These are phyloP conservation scores for Anarhynchus alexandrinus DNA, from an alignment of 2,113 vertebrate species.

Conservation along the genomic window DNA sequence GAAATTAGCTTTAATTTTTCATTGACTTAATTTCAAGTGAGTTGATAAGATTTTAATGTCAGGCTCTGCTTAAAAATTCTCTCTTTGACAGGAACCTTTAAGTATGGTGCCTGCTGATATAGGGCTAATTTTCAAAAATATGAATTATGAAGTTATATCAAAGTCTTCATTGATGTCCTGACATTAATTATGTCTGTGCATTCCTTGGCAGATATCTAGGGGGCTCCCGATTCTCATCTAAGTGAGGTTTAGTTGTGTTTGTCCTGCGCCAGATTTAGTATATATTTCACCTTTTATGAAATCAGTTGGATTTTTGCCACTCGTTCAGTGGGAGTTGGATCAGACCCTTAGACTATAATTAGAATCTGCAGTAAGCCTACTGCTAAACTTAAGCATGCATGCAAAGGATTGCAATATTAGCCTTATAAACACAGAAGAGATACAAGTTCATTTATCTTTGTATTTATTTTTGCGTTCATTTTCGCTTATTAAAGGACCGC, in stretches of 20 bases:
- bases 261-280: not conserved
- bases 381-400: slow-evolving; percentile 1
- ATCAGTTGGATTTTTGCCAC: slow-evolving; percentile 47
- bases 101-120: slow-evolving; percentile 71
- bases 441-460: not conserved
- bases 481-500: slow-evolving; percentile 23
- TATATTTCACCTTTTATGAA: slow-evolving; percentile 35
- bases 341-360: slow-evolving; percentile 35
- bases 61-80: slow-evolving; percentile 83
- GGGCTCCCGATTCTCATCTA: not conserved
- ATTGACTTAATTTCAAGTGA: slow-evolving; percentile 88
- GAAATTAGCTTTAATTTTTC: slow-evolving; percentile 83
- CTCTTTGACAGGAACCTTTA: slow-evolving; percentile 84
- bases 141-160: slow-evolving; percentile 67
- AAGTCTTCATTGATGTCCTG: slow-evolving; percentile 60
- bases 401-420: not conserved
- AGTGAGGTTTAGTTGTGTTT: slow-evolving; percentile 16
- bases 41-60: slow-evolving; percentile 85
- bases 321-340: slow-evolving; percentile 42
- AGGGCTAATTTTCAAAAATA: slow-evolving; percentile 63
- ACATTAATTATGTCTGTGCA: slow-evolving; percentile 40
- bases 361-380: slow-evolving; percentile 15
- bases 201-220: not conserved
- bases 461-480: not conserved
- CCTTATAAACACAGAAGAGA: not conserved